Evolutionary conservation across 2,113 vertebrate genomes (phyloP), one percentile per base, ranked within the genome.

Genomic region (Heptranchias perlo): DNA sequence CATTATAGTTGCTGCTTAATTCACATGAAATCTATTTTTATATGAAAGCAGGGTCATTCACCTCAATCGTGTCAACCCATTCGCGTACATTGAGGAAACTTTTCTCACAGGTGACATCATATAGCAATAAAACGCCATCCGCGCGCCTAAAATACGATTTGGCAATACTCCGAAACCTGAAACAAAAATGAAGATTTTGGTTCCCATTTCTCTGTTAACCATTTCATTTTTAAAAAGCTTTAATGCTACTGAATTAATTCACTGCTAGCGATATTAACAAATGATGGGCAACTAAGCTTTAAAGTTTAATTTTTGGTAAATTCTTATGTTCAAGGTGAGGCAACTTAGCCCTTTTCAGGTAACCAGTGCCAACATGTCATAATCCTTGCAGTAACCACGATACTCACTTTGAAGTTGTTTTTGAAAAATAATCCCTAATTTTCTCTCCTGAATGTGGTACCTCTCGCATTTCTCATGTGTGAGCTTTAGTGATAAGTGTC

Each of bases 131-230:
- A 92, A 99, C 98, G 0, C 99, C 99, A 73, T 99, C 98, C 4
- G 99, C 99, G 96, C 98, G 98, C 91, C 99, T 98, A 97, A 99
- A 99, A 96, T 99, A 99, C 0, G 99, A 99, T 97, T 99, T 99
- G 25, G 99, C 99, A 96, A 99, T 99, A 96, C 99, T 99, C 96
- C 98, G 97, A 97, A 99, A 99, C 96, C 99, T 99, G 97, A 96
- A 6, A 78, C 3, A 10, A 39, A 96, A 95, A 96, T 76, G 39
- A 82, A 61, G 89, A 93, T 39, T 31, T 61, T n/a, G 35, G 18
- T 44, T 4, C 5, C n/a, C 28, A 4, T 13, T 91, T 91, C 87
- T 35, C 28, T 16, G 87, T 13, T 31, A 91, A 54, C 3, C 31
- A 58, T 58, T 58, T 35, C 49, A 91, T 58, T 91, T 3, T 11